Evolutionary conservation across 2,888 invertebrate species (phyloP).

Genomic region (Tachystola acroxantha): DNA sequence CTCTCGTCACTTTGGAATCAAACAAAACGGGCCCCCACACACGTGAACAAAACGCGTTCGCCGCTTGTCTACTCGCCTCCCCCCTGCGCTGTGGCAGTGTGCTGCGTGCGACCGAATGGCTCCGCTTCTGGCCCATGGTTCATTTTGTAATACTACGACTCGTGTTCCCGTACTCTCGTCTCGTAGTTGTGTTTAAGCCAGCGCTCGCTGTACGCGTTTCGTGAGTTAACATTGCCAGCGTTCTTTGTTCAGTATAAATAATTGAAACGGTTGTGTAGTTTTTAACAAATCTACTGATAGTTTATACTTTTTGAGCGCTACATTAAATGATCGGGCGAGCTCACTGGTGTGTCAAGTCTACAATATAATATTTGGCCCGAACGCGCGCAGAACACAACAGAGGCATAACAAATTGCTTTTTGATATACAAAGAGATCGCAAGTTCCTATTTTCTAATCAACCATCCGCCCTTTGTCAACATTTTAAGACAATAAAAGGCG

Average conservation of each 20-base stretch:
- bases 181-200: conserved; percentile 53
- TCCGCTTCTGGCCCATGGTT: conserved; percentile 37
- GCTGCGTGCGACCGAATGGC: conserved; percentile 16
- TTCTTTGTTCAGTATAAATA: conserved; percentile 48
- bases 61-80: conserved; percentile 25
- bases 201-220: conserved; percentile 41
- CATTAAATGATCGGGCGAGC: conserved; percentile 52
- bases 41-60: conserved; percentile 44
- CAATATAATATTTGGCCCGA: conserved; percentile 26
- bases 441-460: conserved; percentile 14
- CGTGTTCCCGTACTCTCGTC: conserved; percentile 25
- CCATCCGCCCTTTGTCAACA: conserved; percentile 22
- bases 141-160: conserved; percentile 46
- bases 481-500: conserved; percentile 24
- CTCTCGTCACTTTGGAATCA: conserved; percentile 30
- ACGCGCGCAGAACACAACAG: conserved; percentile 37
- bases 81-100: conserved; percentile 12
- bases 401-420: conserved; percentile 43
- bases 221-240: conserved; percentile 21
- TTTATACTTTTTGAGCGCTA: too few relatives aligned
- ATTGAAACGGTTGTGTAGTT: conserved; percentile 26
- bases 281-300: conserved; percentile 29
- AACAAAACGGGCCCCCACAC: conserved; percentile 39
- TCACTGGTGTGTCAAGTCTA: conserved; percentile 28
- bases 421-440: conserved; percentile 4